phyloP scores from a whole-genome alignment of 2,113 vertebrate genomes.

The Takifugu bimaculatus region DNA sequence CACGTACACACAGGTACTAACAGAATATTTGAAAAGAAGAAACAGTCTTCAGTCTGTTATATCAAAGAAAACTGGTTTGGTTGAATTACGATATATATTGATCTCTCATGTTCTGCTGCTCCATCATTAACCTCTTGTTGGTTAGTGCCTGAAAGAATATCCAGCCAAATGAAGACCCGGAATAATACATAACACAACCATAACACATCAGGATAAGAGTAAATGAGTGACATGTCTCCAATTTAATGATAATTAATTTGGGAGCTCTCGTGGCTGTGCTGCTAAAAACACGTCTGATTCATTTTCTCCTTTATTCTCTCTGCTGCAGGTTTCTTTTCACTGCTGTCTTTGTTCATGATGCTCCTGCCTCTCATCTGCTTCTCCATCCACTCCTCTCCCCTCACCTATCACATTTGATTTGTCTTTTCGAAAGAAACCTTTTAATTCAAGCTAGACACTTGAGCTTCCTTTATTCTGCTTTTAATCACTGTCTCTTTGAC shows the following conservation, averaged over 20 bases:
- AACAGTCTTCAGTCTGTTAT: too few species aligned
- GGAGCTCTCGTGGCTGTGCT: background rate
- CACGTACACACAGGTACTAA: too few species aligned
- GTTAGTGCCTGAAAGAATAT: too few species aligned
- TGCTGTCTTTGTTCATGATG: background rate
- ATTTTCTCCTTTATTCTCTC: background rate
- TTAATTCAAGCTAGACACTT: conserved; percentile 26
- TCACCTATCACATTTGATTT: conserved; percentile 34
- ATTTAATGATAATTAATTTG: too few species aligned
- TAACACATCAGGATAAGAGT: too few species aligned
- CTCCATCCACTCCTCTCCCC: conserved; percentile 12
- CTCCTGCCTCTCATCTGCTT: conserved; percentile 11
- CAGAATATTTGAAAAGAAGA: too few species aligned
- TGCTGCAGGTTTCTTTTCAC: background rate
- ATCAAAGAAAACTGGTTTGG: background rate
- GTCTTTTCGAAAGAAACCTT: conserved; percentile 22
- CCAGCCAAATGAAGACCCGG: too few species aligned
- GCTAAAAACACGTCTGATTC: background rate
- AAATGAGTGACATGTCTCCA: too few species aligned
- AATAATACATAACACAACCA: too few species aligned
- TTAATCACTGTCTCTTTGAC: conserved; percentile 33
- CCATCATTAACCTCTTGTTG: too few species aligned
- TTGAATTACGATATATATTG: background rate
- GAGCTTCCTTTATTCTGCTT: conserved; percentile 44
- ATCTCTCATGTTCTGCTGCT: background rate